phyloP scores from a whole-genome alignment of 2,888 invertebrate species.

The Andrena camellia region DNA sequence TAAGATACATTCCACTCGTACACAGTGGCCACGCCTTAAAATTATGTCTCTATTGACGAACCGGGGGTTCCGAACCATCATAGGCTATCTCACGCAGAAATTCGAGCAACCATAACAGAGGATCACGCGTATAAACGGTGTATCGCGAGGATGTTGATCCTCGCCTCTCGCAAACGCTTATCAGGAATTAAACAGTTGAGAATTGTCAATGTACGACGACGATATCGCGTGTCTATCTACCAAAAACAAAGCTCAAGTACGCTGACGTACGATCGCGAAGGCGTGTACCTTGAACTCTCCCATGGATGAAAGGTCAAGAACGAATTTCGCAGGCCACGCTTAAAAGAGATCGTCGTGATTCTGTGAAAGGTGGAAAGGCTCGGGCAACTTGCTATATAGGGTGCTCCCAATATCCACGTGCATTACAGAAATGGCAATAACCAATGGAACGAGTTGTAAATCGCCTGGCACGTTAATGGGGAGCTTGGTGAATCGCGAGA shows the following conservation, averaged over 20 bases:
- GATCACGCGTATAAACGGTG: neutral
- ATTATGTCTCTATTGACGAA: no score
- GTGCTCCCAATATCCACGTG: conserved; percentile 35
- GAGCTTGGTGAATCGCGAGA: conserved; percentile 54
- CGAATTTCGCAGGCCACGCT: conserved; percentile 22
- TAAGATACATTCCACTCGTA: no score
- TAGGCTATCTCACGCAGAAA: no score
- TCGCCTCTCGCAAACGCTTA: conserved; percentile 4
- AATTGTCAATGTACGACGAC: neutral
- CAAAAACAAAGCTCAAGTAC: neutral
- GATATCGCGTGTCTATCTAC: neutral
- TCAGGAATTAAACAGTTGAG: neutral
- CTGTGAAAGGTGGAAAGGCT: conserved; percentile 39
- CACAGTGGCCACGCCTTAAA: no score
- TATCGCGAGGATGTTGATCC: neutral
- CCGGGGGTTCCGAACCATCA: no score
- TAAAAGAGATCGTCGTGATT: conserved; percentile 24
- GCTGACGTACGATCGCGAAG: neutral
- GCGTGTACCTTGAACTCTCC: conserved; percentile 40
- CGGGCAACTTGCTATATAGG: conserved; percentile 45
- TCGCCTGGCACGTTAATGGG: conserved; percentile 38
- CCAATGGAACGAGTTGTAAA: conserved; percentile 62
- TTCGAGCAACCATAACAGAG: no score
- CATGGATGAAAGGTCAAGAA: conserved; percentile 46
- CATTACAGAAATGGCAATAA: conserved; percentile 49